Evolutionary conservation across 1,140 invertebrate species (phyloP).

Genomic region (Drosophila arizonae): DNA sequence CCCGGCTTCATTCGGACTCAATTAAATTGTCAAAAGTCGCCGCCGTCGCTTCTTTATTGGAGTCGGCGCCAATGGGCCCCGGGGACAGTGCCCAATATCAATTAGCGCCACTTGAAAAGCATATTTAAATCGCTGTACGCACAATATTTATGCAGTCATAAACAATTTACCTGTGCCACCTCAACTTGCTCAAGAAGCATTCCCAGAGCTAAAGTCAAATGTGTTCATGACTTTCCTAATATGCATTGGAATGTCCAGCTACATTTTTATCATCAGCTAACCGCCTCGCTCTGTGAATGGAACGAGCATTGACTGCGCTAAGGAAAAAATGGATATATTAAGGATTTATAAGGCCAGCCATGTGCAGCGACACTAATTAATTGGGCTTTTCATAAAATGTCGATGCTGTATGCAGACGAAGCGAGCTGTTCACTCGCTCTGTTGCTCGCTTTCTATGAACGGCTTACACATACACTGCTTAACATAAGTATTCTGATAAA

Average conservation of each 20-base stretch:
- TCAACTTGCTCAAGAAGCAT: background rate
- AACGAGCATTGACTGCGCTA: background rate
- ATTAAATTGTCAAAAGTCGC: slow-evolving; percentile 68
- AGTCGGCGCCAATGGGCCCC: slow-evolving; percentile 28
- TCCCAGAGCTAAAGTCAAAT: slow-evolving; percentile 13
- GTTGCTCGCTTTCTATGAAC: slow-evolving; percentile 28
- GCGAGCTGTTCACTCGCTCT: slow-evolving; percentile 15
- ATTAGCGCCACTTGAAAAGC: slow-evolving; percentile 51
- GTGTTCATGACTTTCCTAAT: slow-evolving; percentile 44
- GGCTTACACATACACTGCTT: background rate
- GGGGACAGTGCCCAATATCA: slow-evolving; percentile 59
- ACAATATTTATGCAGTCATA: slow-evolving; percentile 60
- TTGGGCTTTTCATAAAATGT: slow-evolving; percentile 73
- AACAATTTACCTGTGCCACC: slow-evolving; percentile 27
- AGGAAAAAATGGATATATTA: slow-evolving; percentile 57
- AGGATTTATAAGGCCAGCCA: slow-evolving; percentile 60
- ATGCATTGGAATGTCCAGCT: slow-evolving; percentile 48
- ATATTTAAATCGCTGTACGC: slow-evolving; percentile 53
- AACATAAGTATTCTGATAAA: too few relatives aligned
- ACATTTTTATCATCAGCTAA: slow-evolving; percentile 55
- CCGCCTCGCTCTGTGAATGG: slow-evolving; percentile 27
- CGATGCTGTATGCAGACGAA: slow-evolving; percentile 28
- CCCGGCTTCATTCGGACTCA: slow-evolving; percentile 48
- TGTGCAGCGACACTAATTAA: slow-evolving; percentile 66
- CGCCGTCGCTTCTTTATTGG: slow-evolving; percentile 35